Conservation (phyloP, 2,797 vertebrate species). For the Alosa sapidissima region DNA sequence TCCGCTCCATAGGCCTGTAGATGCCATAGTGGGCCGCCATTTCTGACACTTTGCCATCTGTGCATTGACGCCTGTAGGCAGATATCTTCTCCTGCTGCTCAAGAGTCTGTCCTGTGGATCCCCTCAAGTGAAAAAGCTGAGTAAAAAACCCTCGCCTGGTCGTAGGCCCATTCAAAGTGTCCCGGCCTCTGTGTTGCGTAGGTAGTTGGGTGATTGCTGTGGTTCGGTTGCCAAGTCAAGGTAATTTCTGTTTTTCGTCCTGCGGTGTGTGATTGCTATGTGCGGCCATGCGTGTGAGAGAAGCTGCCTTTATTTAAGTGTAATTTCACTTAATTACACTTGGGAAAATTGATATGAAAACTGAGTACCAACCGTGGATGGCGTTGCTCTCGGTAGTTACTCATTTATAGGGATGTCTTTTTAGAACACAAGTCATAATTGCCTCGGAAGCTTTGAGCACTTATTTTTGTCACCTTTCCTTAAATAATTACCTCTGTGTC, state of each 20-base stretch:
- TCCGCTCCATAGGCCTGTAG: not conserved
- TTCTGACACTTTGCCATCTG: not conserved
- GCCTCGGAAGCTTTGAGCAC: constrained; percentile 53
- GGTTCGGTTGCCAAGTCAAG: not conserved
- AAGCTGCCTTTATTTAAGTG: constrained; percentile 37
- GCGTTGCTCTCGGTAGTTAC: constrained; percentile 47
- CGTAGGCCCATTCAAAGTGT: not conserved
- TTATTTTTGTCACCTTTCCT: constrained; percentile 43
- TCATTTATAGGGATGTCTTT: constrained; percentile 54
- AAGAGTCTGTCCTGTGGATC: not conserved
- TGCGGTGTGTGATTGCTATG: constrained; percentile 3
- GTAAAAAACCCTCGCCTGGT: not conserved
- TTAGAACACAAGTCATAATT: constrained; percentile 62
- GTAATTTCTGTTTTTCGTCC: not conserved
- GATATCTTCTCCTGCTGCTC: not conserved
- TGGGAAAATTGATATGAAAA: constrained; percentile 36
- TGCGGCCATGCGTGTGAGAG: not conserved
- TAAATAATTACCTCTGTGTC: constrained; percentile 58
- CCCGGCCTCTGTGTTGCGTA: not conserved
- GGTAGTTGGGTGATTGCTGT: not conserved
- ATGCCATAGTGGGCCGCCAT: not conserved
- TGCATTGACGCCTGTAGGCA: not conserved
- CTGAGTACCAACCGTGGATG: constrained; percentile 42
- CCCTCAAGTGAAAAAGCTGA: not conserved
- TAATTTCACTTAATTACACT: constrained; percentile 53